Percentiles rank a stretch among this genome's conserved stretches.
Evolutionary conservation across 2,797 vertebrate genomes (phyloP).

Genomic region (Anabacerthia variegaticeps): DNA sequence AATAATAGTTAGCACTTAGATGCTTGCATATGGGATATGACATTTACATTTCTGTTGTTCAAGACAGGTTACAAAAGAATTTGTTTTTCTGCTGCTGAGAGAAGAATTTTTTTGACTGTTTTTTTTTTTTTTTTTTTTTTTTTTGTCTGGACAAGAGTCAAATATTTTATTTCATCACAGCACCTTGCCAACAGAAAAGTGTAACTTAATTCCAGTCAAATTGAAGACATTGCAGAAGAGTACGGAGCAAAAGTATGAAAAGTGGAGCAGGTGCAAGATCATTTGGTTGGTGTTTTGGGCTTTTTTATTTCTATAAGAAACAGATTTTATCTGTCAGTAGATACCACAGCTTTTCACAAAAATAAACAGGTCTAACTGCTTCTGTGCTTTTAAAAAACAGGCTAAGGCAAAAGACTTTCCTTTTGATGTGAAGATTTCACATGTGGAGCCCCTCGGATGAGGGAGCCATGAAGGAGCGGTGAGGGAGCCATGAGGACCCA

Average conservation of each 20-base stretch:
- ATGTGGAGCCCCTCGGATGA: rapidly evolving
- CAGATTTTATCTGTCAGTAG: background rate
- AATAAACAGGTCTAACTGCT: background rate
- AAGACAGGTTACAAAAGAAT: background rate
- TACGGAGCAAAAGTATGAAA: rapidly evolving
- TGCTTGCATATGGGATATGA: background rate
- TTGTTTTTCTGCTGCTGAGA: background rate
- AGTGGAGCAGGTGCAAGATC: background rate
- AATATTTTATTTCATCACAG: background rate
- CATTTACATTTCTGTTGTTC: background rate
- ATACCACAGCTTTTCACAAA: background rate
- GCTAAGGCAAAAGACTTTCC: background rate
- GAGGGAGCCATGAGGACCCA: no score
- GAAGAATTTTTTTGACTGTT: background rate
- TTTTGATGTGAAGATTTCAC: background rate
- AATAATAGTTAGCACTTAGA: background rate
- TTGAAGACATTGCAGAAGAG: background rate
- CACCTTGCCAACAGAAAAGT: background rate
- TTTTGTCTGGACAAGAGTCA: background rate
- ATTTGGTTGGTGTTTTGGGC: no score
- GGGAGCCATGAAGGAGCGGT: no score
- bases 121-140: background rate
- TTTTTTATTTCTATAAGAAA: background rate
- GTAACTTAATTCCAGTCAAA: background rate
- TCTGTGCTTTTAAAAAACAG: background rate